Evolutionary conservation across 2,888 invertebrate species (phyloP), one percentile per base, ranked within the genome.

Genomic region (Patella caerulea): DNA sequence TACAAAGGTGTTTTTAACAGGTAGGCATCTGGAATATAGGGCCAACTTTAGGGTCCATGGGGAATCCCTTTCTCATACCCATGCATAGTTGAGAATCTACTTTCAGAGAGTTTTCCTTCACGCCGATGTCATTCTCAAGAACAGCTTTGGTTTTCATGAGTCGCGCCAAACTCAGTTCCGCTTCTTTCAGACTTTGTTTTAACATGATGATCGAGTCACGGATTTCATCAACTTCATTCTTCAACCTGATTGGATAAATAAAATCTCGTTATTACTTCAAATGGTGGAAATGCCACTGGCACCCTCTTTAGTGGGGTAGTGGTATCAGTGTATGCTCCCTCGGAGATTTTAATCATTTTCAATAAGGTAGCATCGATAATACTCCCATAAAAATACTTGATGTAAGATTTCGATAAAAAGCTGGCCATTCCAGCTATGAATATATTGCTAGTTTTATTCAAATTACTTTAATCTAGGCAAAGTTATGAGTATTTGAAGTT

Each of bases 31-130:
- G 87, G 83, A 89, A 89, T 72, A 90, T 89, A 70, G 90, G 90
- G 53, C 90, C 90, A n/a, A 89, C 85, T 83, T 89, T 89, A 19
- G 89, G 89, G 75, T 90, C 90, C 87, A 88, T 89, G 14, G 97
- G 97, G 93, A 97, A 98, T 7, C 96, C 95, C 81, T 97, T 94
- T 71, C 98, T 93, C 88, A 97, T 94, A 1, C 97, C 96, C 93
- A 96, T 95, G 92, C 97, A 98, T 93, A 97, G 96, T 92, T 97
- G 97, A 81, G 96, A 93, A 93, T 98, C 98, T 82, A 98, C 96
- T 91, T 96, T 96, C 81, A 98, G 93, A 14, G 97, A 95, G 89
- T 96, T 96, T 82, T 95, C 94, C 93, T 98, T 98, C 89, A 95
- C 94, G 74, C 95, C 94, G 79, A 96, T 93, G 92, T 98, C 97